These are phyloP conservation scores for Cephus pulcher DNA, from an alignment of 2,888 invertebrate species.

Conservation along the genomic window DNA sequence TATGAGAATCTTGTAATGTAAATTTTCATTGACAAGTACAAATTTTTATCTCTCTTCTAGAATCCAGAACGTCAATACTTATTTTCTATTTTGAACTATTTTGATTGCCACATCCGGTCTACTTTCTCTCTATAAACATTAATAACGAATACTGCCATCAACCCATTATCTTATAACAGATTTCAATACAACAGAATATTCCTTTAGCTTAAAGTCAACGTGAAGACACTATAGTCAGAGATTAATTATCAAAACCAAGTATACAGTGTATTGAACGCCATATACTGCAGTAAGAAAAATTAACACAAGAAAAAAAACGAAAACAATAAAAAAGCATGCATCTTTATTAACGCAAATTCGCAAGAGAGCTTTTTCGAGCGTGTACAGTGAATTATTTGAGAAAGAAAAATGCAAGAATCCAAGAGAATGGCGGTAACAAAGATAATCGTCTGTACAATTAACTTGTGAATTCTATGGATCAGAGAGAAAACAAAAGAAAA, in stretches of 20 bases:
- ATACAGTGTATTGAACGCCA: not conserved
- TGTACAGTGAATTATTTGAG: not conserved
- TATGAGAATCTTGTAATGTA: not conserved
- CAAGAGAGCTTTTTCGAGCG: not conserved
- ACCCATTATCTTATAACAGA: not conserved
- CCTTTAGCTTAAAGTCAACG: not conserved
- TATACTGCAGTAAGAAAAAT: not conserved
- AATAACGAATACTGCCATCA: not conserved
- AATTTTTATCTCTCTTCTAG: not conserved
- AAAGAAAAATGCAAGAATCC: not conserved
- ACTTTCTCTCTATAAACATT: not conserved
- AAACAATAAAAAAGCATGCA: not conserved
- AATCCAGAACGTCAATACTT: not conserved
- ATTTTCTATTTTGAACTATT: not conserved
- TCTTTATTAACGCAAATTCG: not conserved
- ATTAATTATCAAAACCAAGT: not conserved
- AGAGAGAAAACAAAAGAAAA: not conserved
- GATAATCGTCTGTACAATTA: not conserved
- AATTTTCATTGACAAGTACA: not conserved
- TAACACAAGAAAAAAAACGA: not conserved
- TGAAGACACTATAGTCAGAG: not conserved
- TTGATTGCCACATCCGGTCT: not conserved
- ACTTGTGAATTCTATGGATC: not conserved
- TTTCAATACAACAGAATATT: not conserved
- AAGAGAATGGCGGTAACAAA: not conserved